These are phyloP conservation scores for Anadara kagoshimensis DNA, from an alignment of 1,140 invertebrate species.

Conservation along the genomic window DNA sequence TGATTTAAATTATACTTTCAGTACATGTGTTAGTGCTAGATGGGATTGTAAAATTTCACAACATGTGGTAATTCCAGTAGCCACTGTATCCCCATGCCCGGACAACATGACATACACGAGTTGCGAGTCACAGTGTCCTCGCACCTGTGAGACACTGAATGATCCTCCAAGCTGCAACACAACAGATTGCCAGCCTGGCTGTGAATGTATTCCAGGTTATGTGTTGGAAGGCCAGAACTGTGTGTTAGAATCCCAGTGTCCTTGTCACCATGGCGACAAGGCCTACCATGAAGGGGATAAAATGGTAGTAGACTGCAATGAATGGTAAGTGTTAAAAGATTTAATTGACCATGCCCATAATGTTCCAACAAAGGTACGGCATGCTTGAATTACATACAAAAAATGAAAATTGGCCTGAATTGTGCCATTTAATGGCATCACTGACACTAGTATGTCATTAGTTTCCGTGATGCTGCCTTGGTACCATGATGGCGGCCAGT, in stretches of 20 bases:
- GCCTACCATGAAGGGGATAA: constrained; percentile 83
- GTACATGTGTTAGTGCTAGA: constrained; percentile 83
- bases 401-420: no score
- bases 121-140: constrained; percentile 83
- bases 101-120: constrained; percentile 81
- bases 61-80: background rate
- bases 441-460: no score
- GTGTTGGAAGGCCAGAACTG: constrained; percentile 79
- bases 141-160: constrained; percentile 89
- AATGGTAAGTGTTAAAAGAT: constrained; percentile 79
- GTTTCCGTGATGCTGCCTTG: no score
- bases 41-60: constrained; percentile 83
- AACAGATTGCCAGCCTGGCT: constrained; percentile 81
- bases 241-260: constrained; percentile 82
- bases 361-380: background rate
- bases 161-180: constrained; percentile 67
- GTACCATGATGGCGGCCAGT: no score
- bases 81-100: constrained; percentile 44
- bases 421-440: no score
- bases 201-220: constrained; percentile 82
- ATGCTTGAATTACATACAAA: no score
- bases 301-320: constrained; percentile 88
- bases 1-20: constrained; percentile 63
- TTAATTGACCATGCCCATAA: background rate
- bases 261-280: constrained; percentile 91